phyloP scores from a whole-genome alignment of 1,140 invertebrate species.

The Myzus persicae region DNA sequence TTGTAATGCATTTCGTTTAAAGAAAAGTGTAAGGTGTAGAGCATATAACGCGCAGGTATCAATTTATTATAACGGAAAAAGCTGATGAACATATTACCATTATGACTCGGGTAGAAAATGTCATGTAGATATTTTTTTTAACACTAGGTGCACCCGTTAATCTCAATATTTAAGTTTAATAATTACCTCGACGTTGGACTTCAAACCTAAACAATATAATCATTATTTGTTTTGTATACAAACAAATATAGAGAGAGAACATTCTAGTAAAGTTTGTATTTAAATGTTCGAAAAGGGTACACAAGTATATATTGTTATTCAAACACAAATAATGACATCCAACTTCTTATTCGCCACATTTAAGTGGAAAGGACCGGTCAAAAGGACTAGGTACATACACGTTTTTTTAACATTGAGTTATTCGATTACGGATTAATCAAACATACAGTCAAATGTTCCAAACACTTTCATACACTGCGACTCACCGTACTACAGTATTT shows the following conservation, averaged over 20 bases:
- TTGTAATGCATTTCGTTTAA: not conserved
- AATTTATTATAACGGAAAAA: not conserved
- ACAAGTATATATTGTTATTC: not conserved
- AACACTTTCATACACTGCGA: not conserved
- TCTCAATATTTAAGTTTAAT: not conserved
- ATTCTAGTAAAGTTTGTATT: not conserved
- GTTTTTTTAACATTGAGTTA: not conserved
- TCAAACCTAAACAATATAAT: not conserved
- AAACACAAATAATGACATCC: not conserved
- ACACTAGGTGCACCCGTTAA: not conserved
- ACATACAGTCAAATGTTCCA: not conserved
- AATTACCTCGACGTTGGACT: not conserved
- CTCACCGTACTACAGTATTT: not conserved
- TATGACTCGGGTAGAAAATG: not conserved
- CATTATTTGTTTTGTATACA: not conserved
- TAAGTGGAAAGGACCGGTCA: not conserved
- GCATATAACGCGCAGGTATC: not conserved
- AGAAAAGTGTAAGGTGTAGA: not conserved
- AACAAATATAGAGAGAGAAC: not conserved
- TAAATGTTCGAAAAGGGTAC: not conserved
- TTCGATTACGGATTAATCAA: not conserved
- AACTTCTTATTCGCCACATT: not conserved
- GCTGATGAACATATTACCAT: not conserved
- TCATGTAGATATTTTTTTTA: too few relatives aligned
- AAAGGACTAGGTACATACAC: not conserved